Evolutionary conservation across 2,888 invertebrate genomes (phyloP).

Genomic region (Chalcosyrphus nemorum): DNA sequence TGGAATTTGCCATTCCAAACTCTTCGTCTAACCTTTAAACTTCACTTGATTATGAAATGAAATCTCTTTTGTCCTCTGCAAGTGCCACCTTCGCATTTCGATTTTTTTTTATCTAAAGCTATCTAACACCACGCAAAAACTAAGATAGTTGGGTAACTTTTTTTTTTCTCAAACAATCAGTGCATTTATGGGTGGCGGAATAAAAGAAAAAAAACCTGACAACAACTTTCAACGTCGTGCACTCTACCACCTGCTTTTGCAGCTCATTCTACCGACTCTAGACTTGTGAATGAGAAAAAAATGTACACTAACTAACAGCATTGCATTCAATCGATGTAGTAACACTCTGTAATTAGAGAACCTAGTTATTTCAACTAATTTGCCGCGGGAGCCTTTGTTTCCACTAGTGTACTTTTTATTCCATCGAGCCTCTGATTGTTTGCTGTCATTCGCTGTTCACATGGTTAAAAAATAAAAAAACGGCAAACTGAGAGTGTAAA

Average conservation of each 20-base stretch:
- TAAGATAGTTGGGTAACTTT: slow-evolving; percentile 18
- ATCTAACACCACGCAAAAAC: not conserved
- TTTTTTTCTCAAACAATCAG: not conserved
- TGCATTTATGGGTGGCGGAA: slow-evolving; percentile 1
- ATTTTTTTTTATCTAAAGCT: not conserved
- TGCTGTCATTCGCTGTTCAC: slow-evolving; percentile 36
- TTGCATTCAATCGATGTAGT: slow-evolving; percentile 55
- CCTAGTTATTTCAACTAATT: slow-evolving; percentile 45
- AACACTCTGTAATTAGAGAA: slow-evolving; percentile 71
- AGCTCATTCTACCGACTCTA: not conserved
- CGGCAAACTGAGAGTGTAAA: slow-evolving; percentile 45
- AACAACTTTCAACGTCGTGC: slow-evolving; percentile 43
- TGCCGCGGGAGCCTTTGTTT: slow-evolving; percentile 41
- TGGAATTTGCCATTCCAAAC: not conserved
- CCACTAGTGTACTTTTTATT: too few relatives aligned
- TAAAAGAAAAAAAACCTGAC: slow-evolving; percentile 8
- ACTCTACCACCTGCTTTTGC: slow-evolving; percentile 1
- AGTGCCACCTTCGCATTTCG: not conserved
- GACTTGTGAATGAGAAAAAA: slow-evolving; percentile 38
- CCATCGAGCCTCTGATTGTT: slow-evolving; percentile 26
- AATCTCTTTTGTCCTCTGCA: not conserved
- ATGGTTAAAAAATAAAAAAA: slow-evolving; percentile 25
- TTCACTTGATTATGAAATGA: not conserved
- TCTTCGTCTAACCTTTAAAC: not conserved
- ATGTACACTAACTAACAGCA: not conserved